Evolutionary conservation across 2,113 vertebrate genomes (phyloP).

Genomic region (Gasterosteus aculeatus): DNA sequence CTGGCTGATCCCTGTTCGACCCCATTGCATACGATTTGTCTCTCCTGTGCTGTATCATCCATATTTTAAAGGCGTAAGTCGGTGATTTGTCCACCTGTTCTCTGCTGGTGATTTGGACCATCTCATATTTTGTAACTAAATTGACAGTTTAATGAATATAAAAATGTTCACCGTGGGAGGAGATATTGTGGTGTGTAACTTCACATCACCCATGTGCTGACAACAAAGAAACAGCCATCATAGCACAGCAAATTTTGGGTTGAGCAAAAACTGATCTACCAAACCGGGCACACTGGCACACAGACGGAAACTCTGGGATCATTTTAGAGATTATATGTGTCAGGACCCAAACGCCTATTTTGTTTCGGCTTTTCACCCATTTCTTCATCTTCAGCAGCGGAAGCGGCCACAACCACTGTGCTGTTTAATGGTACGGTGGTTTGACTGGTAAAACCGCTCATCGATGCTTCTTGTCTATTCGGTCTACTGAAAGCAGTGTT

Average conservation of each 20-base stretch:
- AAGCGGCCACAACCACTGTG: slow-evolving; percentile 44
- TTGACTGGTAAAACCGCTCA: slow-evolving; percentile 25
- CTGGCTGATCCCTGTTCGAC: neutral
- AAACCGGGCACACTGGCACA: neutral
- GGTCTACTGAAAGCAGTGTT: slow-evolving; percentile 7
- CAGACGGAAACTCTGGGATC: neutral
- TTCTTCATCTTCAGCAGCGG: slow-evolving; percentile 29
- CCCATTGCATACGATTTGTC: neutral
- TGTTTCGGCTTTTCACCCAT: slow-evolving; percentile 31
- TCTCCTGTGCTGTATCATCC: neutral
- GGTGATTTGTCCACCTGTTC: neutral
- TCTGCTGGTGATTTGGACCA: neutral
- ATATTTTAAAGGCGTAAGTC: slow-evolving; percentile 1
- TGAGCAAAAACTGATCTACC: slow-evolving; percentile 1
- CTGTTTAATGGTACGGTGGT: slow-evolving; percentile 37
- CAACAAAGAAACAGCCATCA: slow-evolving; percentile 31
- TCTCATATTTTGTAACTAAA: neutral
- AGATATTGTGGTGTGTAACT: neutral
- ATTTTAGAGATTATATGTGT: neutral
- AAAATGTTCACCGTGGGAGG: neutral
- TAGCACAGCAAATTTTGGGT: neutral
- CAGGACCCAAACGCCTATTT: neutral
- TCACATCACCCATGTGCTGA: neutral
- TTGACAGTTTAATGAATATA: slow-evolving; percentile 9
- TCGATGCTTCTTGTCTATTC: neutral